A percentile compares a stretch with the other conserved stretches of the same genome.
Conservation (phyloP, 1,140 invertebrate genomes). For the Drosophila nannoptera region DNA sequence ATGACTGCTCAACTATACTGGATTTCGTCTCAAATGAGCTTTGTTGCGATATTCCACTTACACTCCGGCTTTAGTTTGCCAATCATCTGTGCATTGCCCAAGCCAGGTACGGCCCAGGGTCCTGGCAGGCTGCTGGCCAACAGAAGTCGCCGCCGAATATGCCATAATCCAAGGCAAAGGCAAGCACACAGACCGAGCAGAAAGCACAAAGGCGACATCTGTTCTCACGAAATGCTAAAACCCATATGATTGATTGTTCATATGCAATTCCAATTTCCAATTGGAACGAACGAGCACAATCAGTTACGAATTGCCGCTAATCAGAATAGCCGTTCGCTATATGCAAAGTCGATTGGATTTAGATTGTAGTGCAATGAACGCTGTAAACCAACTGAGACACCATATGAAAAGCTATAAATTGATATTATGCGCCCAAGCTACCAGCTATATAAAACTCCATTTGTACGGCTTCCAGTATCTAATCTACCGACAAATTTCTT, state of each 20-base stretch:
- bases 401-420: neutral
- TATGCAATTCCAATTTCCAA: neutral
- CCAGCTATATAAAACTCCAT: neutral
- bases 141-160: slow-evolving; percentile 37
- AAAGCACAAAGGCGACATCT: slow-evolving; percentile 42
- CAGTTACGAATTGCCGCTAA: slow-evolving; percentile 29
- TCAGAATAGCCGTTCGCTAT: slow-evolving; percentile 14
- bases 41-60: slow-evolving; percentile 33
- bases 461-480: slow-evolving; percentile 24
- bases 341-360: slow-evolving; percentile 14
- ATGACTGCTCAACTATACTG: slow-evolving; percentile 44
- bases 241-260: neutral
- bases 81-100: slow-evolving; percentile 74
- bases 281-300: slow-evolving; percentile 15
- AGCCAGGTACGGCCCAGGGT: slow-evolving; percentile 65
- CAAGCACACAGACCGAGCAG: slow-evolving; percentile 22
- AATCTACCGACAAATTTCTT: slow-evolving; percentile 9
- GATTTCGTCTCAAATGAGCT: neutral
- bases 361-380: slow-evolving; percentile 14
- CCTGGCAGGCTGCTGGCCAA: slow-evolving; percentile 55
- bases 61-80: slow-evolving; percentile 69
- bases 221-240: neutral
- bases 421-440: neutral
- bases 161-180: slow-evolving; percentile 18
- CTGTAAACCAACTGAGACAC: neutral